phyloP scores from a whole-genome alignment of 2,113 vertebrate genomes.

The Dipodomys stephensi region DNA sequence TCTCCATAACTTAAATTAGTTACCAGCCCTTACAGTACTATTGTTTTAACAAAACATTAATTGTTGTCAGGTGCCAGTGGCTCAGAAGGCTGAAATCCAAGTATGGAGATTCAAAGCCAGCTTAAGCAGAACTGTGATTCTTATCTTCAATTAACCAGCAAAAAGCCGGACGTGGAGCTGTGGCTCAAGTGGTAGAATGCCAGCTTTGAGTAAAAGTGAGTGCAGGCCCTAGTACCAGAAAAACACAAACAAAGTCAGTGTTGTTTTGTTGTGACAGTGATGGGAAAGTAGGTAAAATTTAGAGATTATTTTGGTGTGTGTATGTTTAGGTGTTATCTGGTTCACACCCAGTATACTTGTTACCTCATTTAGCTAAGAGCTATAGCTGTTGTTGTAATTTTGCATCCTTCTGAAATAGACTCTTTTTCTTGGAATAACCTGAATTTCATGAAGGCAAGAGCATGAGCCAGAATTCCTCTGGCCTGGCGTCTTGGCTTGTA shows the following conservation, averaged over 20 bases:
- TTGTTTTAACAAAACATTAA: background rate
- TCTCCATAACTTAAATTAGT: background rate
- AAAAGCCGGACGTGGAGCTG: too few relatives aligned
- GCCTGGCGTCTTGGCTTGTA: background rate
- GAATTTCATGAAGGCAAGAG: background rate
- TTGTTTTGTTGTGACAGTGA: background rate
- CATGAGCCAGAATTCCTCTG: background rate
- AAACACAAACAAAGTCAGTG: too few relatives aligned
- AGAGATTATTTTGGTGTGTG: background rate
- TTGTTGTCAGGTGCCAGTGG: too few relatives aligned
- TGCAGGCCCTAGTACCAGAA: too few relatives aligned
- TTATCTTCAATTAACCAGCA: too few relatives aligned
- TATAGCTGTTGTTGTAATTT: background rate
- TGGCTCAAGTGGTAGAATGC: too few relatives aligned
- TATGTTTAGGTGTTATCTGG: background rate
- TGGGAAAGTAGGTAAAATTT: background rate
- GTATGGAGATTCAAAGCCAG: too few relatives aligned
- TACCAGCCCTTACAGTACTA: background rate
- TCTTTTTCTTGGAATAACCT: slow-evolving; percentile 23
- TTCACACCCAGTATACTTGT: background rate
- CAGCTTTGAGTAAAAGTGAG: too few relatives aligned
- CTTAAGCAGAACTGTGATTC: too few relatives aligned
- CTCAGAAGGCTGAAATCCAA: background rate
- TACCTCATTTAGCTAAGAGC: background rate
- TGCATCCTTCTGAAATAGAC: background rate